phyloP scores from a whole-genome alignment of 1,140 invertebrate genomes.

The Agrypnia vestita region DNA sequence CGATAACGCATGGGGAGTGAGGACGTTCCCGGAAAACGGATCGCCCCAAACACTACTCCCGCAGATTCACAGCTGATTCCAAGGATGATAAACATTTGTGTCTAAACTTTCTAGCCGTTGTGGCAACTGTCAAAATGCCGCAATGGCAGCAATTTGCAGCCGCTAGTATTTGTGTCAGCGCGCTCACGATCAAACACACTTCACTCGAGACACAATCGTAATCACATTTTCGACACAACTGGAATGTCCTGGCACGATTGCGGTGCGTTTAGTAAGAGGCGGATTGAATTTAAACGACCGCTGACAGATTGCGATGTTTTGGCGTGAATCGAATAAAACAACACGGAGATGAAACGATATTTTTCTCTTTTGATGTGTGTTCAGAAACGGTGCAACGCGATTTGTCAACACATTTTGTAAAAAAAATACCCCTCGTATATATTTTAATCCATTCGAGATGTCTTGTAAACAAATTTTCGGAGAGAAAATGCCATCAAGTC shows the following conservation, averaged over 20 bases:
- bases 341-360: not conserved
- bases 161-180: not conserved
- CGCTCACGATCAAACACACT: conserved; percentile 22
- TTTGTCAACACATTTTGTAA: not conserved
- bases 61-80: conserved; percentile 12
- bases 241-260: not conserved
- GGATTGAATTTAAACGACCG: not conserved
- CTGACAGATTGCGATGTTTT: conserved; percentile 5
- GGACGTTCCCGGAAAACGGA: not conserved
- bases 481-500: conserved; percentile 1
- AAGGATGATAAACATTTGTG: not conserved
- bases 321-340: not conserved
- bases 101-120: not conserved
- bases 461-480: not conserved
- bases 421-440: not conserved
- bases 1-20: conserved; percentile 56
- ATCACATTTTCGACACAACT: conserved; percentile 23
- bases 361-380: too few species aligned
- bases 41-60: not conserved
- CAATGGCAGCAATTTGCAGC: not conserved
- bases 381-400: too few species aligned
- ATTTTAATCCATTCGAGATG: not conserved
- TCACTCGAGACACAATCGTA: conserved; percentile 28
- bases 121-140: conserved; percentile 12
- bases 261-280: not conserved